These are phyloP conservation scores for Erinaceus europaeus DNA, from an alignment of 2,113 vertebrate genomes.

Conservation along the genomic window DNA sequence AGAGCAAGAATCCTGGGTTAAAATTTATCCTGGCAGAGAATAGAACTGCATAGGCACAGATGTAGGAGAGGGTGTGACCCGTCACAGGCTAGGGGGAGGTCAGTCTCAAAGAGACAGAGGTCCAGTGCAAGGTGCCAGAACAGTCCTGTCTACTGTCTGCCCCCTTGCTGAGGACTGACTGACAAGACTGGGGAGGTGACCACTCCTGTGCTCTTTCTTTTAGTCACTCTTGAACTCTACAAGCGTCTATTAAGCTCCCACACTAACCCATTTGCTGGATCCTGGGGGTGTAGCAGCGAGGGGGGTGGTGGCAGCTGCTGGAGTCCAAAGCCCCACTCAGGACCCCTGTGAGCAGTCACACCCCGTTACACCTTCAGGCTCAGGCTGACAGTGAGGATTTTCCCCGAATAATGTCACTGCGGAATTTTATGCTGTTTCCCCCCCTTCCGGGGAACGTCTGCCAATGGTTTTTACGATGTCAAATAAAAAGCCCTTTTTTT, in stretches of 20 bases:
- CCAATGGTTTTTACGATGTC: slow-evolving; percentile 61
- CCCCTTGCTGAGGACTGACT: background rate
- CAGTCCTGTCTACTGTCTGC: background rate
- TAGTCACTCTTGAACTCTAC: background rate
- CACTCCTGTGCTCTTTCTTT: background rate
- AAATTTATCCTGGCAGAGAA: background rate
- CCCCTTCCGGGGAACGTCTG: slow-evolving; percentile 50
- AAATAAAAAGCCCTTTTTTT: slow-evolving; percentile 45
- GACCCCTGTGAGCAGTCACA: background rate
- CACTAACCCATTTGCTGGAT: background rate
- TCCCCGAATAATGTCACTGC: slow-evolving; percentile 30
- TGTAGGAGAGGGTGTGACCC: too few species aligned
- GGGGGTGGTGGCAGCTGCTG: fast-evolving
- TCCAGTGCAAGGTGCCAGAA: background rate
- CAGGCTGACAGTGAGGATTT: background rate
- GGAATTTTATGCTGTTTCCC: slow-evolving; percentile 39
- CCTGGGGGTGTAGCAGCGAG: background rate
- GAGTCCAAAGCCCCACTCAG: fast-evolving
- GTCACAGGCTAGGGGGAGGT: background rate
- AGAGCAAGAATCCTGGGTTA: background rate
- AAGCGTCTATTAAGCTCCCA: background rate
- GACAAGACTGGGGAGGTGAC: background rate
- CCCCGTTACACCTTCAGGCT: background rate
- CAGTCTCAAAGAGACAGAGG: background rate
- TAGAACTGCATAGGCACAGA: fast-evolving